Base-by-base conservation (phyloP, 1,140 invertebrate genomes). In the Drosophila rufa region DNA sequence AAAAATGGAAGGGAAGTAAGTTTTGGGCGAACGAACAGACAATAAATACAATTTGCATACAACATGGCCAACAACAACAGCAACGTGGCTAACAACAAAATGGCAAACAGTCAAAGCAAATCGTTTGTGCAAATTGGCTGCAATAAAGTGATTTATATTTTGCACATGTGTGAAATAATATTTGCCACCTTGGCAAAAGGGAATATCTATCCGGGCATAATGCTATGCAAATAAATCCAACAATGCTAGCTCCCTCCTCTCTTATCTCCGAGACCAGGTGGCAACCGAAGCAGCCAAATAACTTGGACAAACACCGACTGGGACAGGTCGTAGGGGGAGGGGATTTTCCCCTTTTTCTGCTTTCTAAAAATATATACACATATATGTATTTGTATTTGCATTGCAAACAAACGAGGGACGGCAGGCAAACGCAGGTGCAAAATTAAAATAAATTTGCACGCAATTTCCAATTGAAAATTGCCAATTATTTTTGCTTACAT, bases 361-460 rank as follows among this genome's bases (percentile, higher is more conserved):
- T 81, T 85, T 87, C 80, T 90, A 90, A 80, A 89, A 80, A 80
- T 83, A 56, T 55, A 38, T 55, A 40, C 38, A 38, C 38, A 19
- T 38, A 38, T 55, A 1, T n/a, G 30, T 40, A n/a, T 36, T 2
- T 55, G 14, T 56, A 85, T 90, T 90, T 87, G 81, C 83, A 83
- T 73, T 86, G 78, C 82, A 83, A 89, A 79, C 77, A 79, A 53
- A 65, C 61, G 64, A 42, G 69, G 36, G 36, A 55, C 19, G n/a
- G 40, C 36, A 22, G 43, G 50, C 75, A 40, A 79, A 50, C 73
- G 74, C 75, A 77, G 74, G 74, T 77, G 75, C 75, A 75, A 70
- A 89, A 90, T 90, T 82, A 67, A 82, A 91, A 90, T 90, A 90
- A 91, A 90, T 90, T 90, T 90, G 86, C 86, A 86, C 86, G 86